A percentile compares a stretch with the other conserved stretches of the same genome.
Evolutionary conservation across 2,113 vertebrate genomes (phyloP).

Genomic region (Hypocryptadius cinnamomeus): DNA sequence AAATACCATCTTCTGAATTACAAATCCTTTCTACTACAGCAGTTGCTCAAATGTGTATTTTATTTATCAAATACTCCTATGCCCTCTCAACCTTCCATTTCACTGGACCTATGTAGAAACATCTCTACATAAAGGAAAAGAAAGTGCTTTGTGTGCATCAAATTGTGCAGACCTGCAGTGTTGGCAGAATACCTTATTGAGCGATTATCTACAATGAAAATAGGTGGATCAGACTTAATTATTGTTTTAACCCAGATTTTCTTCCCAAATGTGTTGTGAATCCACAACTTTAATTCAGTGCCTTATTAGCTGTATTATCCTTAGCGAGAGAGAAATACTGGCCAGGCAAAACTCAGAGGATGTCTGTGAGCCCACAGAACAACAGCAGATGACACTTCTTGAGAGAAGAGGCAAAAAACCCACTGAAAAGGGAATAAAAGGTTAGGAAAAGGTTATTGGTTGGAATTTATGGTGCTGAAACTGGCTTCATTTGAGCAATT

Average conservation of each 20-base stretch:
- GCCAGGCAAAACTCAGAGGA: neutral
- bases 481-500: neutral
- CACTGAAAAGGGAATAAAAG: neutral
- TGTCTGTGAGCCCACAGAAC: neutral
- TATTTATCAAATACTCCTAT: neutral
- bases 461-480: neutral
- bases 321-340: neutral
- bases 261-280: neutral
- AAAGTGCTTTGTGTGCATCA: neutral
- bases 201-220: neutral
- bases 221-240: neutral
- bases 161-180: neutral
- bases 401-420: neutral
- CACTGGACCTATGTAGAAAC: neutral
- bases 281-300: neutral
- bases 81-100: neutral
- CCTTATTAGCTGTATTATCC: neutral
- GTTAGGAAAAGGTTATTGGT: neutral
- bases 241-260: neutral
- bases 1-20: conserved; percentile 4
- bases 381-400: neutral
- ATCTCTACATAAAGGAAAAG: neutral
- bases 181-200: neutral
- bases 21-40: neutral
- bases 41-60: neutral